A percentile compares a stretch with the other conserved stretches of the same genome.
phyloP scores from a whole-genome alignment of 2,888 invertebrate species.

The Microplitis deprimator region DNA sequence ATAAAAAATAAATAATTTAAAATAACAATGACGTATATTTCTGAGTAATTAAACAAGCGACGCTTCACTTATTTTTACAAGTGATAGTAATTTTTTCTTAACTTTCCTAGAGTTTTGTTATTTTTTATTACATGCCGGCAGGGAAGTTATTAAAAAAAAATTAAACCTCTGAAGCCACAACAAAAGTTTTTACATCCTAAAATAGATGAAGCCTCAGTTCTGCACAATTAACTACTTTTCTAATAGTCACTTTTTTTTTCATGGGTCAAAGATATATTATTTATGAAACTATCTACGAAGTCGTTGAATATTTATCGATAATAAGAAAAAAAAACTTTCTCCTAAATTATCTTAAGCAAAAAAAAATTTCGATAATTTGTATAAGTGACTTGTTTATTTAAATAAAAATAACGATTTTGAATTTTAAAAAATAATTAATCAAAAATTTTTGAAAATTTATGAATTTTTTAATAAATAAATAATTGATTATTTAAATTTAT shows the following conservation, averaged over 20 bases:
- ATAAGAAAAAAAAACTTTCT: conserved; percentile 16
- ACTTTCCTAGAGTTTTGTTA: too few species aligned
- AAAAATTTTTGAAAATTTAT: not conserved
- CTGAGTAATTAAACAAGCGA: not conserved
- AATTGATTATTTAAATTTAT: not conserved
- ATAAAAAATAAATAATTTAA: conserved; percentile 46
- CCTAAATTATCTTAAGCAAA: not conserved
- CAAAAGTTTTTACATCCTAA: not conserved
- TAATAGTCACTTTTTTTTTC: conserved; percentile 14
- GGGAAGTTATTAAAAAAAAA: too few species aligned
- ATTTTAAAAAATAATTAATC: not conserved
- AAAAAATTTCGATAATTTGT: not conserved
- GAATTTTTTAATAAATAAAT: not conserved
- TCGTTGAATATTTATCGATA: conserved; percentile 12
- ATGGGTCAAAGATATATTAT: conserved; percentile 24
- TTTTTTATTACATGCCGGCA: too few species aligned
- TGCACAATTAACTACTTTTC: not conserved
- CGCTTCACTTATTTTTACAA: not conserved
- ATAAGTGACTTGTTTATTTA: not conserved
- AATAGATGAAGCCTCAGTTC: not conserved
- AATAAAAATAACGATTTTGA: not conserved
- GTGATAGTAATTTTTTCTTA: too few species aligned
- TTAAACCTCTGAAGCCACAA: not conserved
- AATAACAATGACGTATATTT: conserved; percentile 6
- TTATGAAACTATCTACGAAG: not conserved